A percentile compares a stretch with the other conserved stretches of the same genome.
Conservation (phyloP, 2,797 vertebrate species). For the Channa striata region DNA sequence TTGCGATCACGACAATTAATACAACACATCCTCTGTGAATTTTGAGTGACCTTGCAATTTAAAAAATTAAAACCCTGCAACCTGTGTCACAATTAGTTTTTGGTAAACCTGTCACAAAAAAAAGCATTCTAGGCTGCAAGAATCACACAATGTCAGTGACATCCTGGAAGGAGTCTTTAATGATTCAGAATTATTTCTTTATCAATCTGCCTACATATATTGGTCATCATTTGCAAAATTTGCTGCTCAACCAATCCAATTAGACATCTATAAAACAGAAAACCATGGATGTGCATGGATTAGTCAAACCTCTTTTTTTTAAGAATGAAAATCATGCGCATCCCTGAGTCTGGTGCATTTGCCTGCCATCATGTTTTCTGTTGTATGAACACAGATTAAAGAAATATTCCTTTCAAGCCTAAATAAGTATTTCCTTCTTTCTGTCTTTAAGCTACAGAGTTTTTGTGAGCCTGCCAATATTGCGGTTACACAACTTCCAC, state of each 20-base stretch:
- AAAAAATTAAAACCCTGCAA: too few species aligned
- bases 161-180: too few species aligned
- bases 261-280: neutral
- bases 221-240: neutral
- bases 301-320: neutral
- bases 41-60: too few species aligned
- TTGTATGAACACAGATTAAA: conserved; percentile 12
- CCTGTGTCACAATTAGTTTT: too few species aligned
- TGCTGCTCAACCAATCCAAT: conserved; percentile 11
- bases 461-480: conserved; percentile 39
- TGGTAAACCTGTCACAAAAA: too few species aligned
- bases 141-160: too few species aligned
- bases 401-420: conserved; percentile 3
- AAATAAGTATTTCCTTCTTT: conserved; percentile 35
- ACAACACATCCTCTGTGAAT: too few species aligned
- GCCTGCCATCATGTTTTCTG: neutral
- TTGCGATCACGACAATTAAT: too few species aligned
- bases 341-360: conserved; percentile 4
- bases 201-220: neutral
- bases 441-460: conserved; percentile 27
- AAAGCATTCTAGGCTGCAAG: too few species aligned
- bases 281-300: neutral
- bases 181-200: conserved; percentile 6
- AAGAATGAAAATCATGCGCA: neutral
- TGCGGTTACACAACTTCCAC: conserved; percentile 42